phyloP scores from a whole-genome alignment of 1,140 invertebrate species.

The Drosophila punjabiensis region DNA sequence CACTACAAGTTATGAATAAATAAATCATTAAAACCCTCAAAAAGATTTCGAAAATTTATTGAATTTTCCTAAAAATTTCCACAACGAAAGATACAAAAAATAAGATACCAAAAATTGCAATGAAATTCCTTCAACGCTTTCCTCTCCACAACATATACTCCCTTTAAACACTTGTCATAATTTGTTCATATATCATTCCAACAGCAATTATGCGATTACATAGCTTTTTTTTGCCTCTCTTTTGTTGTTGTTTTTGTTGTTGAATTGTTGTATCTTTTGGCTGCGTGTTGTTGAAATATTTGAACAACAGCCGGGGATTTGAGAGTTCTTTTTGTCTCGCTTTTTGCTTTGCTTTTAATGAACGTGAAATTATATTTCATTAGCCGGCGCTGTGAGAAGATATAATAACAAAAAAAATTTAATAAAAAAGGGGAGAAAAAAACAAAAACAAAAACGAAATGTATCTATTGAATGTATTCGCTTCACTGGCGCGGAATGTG shows the following conservation, averaged over 20 bases:
- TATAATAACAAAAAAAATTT: constrained; percentile 17
- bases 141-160: not conserved
- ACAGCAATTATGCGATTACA: constrained; percentile 56
- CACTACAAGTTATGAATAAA: too few species aligned
- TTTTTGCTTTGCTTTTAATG: constrained; percentile 38
- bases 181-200: constrained; percentile 33
- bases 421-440: constrained; percentile 8
- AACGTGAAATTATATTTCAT: constrained; percentile 80
- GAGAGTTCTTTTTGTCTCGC: constrained; percentile 20
- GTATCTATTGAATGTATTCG: constrained; percentile 40
- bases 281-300: constrained; percentile 28
- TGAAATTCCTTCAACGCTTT: not conserved
- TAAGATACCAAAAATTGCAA: not conserved
- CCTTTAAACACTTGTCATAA: constrained; percentile 60
- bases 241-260: not conserved
- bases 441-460: constrained; percentile 45
- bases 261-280: not conserved
- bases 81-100: not conserved
- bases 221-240: constrained; percentile 2
- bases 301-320: not conserved
- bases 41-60: not conserved
- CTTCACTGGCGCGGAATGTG: constrained; percentile 57
- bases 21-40: not conserved
- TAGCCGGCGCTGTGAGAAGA: constrained; percentile 31
- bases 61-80: not conserved